Base-by-base conservation (phyloP, 2,888 invertebrate genomes). In the Ptilodon capucinus region DNA sequence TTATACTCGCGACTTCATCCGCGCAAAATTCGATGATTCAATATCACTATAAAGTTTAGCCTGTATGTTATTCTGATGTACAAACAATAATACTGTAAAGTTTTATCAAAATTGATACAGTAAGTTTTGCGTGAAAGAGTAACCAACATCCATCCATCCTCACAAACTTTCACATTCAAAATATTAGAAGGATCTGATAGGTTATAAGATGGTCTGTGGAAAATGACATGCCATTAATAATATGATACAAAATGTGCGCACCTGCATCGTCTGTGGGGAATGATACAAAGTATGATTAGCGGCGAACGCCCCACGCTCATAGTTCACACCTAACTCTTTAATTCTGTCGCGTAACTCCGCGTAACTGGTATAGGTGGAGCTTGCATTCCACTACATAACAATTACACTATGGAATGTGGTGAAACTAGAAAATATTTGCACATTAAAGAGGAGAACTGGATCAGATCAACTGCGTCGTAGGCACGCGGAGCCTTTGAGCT, bases 381-480 rank as follows among this genome's bases (percentile, higher is more conserved):
- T 70, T 59, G 71, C 80, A 83, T 85, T 81, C 80, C 78, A 55
- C 54, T 50, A 69, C 68, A 78, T 75, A 80, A 81, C 76, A 81
- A 86, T 84, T 81, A 84, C 63, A 51, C 48, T 48, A 49, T 51
- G 83, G 86, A 87, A 86, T 86, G 86, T 74, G 51, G 82, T 57
- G 81, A 82, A 81, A 82, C 86, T 79, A 84, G 84, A 84, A 77
- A 79, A 81, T 72, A 76, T 80, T 78, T 69, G 73, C 73, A 79
- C 80, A 78, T 75, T 68, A 65, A 72, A 73, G 60, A 71, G 60
- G 46, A 71, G 52, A 79, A 72, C 74, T 80, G 65, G 75, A 79
- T 80, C 72, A 70, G 35, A 51, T 28, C 17, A 61, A 74, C 60
- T 74, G 69, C 76, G 71, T 56, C 64, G 51, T 39, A 23, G 11